These are phyloP conservation scores for Furnarius figulus DNA, from an alignment of 2,113 vertebrate species.

Conservation along the genomic window DNA sequence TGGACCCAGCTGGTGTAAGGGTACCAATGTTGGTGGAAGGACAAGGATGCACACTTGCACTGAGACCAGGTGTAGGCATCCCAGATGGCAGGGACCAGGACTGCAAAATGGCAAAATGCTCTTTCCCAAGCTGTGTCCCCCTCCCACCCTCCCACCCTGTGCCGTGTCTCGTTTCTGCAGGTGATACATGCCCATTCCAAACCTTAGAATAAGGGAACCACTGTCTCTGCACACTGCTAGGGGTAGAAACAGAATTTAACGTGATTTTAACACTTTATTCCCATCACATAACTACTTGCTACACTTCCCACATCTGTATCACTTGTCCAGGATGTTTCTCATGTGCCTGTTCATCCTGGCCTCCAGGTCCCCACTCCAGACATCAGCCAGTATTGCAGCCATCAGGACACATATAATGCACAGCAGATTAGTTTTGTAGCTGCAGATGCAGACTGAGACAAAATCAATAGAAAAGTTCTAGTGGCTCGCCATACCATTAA, in stretches of 20 bases:
- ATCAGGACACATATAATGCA: not conserved
- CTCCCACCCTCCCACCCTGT: no score
- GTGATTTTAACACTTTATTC: not conserved
- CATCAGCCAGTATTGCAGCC: not conserved
- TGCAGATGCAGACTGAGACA: not conserved
- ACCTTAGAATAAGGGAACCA: not conserved
- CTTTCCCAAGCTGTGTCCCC: accelerated
- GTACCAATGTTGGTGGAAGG: not conserved
- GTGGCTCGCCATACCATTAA: not conserved
- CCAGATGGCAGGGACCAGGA: not conserved
- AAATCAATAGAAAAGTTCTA: not conserved
- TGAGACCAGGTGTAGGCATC: not conserved
- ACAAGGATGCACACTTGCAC: not conserved
- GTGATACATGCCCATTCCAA: accelerated
- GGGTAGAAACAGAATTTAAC: not conserved
- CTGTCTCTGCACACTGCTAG: not conserved
- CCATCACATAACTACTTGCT: not conserved
- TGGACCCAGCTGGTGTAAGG: not conserved
- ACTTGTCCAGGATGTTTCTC: not conserved
- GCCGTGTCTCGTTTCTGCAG: not conserved
- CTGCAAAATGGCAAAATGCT: not conserved
- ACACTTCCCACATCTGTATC: not conserved
- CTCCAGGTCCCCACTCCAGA: accelerated
- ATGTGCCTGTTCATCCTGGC: not conserved
- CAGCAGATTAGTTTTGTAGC: not conserved